phyloP scores from a whole-genome alignment of 2,888 invertebrate genomes.

The Hipparchia sbordonii region DNA sequence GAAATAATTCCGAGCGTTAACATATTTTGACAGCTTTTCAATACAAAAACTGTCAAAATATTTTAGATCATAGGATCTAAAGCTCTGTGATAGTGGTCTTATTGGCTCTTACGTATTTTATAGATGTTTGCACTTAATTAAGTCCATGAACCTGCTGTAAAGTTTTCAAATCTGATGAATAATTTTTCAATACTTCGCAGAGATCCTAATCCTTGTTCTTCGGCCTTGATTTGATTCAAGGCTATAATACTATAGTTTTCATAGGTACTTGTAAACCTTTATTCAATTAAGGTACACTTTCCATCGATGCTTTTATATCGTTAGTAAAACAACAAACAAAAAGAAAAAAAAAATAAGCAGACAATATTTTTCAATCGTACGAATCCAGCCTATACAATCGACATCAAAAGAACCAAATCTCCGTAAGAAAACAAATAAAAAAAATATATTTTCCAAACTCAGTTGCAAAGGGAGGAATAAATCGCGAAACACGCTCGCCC shows the following conservation, averaged over 20 bases:
- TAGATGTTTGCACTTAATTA: too few relatives aligned
- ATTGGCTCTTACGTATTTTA: too few relatives aligned
- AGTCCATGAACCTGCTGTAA: not conserved
- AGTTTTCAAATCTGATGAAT: not conserved
- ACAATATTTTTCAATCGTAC: slow-evolving; percentile 61
- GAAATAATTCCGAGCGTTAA: too few relatives aligned
- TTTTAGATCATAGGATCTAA: too few relatives aligned
- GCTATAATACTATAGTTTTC: not conserved
- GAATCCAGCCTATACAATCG: slow-evolving; percentile 66
- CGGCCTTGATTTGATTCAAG: not conserved
- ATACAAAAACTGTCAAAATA: too few relatives aligned
- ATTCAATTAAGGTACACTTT: not conserved
- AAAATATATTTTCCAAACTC: slow-evolving; percentile 67
- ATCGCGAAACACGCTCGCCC: slow-evolving; percentile 68
- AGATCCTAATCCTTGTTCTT: not conserved
- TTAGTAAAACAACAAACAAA: slow-evolving; percentile 7
- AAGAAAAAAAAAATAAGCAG: slow-evolving; percentile 29
- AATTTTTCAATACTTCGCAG: not conserved
- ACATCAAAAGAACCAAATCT: slow-evolving; percentile 76
- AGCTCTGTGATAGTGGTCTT: too few relatives aligned
- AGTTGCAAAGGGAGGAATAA: slow-evolving; percentile 73
- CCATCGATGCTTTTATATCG: not conserved
- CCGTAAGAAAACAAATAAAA: slow-evolving; percentile 78
- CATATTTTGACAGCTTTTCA: too few relatives aligned
- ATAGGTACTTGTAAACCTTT: not conserved